These are phyloP conservation scores for Pediacus dermestoides DNA, from an alignment of 2,888 invertebrate species.

Conservation along the genomic window DNA sequence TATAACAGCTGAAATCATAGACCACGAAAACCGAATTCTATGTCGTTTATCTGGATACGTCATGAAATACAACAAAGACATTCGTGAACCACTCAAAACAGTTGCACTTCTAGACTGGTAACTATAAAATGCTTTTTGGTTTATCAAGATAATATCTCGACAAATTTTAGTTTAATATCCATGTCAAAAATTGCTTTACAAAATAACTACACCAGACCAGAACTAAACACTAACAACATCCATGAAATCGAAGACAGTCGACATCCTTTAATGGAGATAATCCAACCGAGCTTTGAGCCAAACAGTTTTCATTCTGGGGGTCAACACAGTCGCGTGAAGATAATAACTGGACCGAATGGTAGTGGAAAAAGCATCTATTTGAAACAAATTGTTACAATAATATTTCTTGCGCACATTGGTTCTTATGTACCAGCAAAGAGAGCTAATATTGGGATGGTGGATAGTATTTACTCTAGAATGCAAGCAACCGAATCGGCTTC, in stretches of 20 bases:
- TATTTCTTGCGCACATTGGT: constrained; percentile 84
- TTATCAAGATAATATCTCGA: too few species aligned
- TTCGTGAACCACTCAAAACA: constrained; percentile 41
- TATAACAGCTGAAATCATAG: constrained; percentile 72
- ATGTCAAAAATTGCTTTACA: constrained; percentile 45
- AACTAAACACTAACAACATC: constrained; percentile 39
- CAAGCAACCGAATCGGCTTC: constrained; percentile 74
- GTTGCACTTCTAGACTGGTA: constrained; percentile 45
- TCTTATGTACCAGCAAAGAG: constrained; percentile 80
- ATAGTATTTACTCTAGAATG: constrained; percentile 73
- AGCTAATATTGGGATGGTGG: constrained; percentile 68
- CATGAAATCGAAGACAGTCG: constrained; percentile 52
- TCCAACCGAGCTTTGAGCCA: constrained; percentile 65
- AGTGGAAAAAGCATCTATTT: constrained; percentile 91
- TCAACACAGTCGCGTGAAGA: constrained; percentile 60
- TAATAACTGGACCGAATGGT: constrained; percentile 86
- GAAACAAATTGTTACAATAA: constrained; percentile 76
- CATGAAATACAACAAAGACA: constrained; percentile 41
- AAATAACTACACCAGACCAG: constrained; percentile 44
- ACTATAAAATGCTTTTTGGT: constrained; percentile 9
- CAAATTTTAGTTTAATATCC: constrained; percentile 44
- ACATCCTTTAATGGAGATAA: constrained; percentile 72
- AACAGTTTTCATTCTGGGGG: constrained; percentile 66
- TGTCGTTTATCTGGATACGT: constrained; percentile 43
- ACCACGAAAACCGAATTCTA: constrained; percentile 75